Evolutionary conservation across 2,113 vertebrate species (phyloP), one percentile per base, ranked within the genome.

Genomic region (Ibidorhyncha struthersii): DNA sequence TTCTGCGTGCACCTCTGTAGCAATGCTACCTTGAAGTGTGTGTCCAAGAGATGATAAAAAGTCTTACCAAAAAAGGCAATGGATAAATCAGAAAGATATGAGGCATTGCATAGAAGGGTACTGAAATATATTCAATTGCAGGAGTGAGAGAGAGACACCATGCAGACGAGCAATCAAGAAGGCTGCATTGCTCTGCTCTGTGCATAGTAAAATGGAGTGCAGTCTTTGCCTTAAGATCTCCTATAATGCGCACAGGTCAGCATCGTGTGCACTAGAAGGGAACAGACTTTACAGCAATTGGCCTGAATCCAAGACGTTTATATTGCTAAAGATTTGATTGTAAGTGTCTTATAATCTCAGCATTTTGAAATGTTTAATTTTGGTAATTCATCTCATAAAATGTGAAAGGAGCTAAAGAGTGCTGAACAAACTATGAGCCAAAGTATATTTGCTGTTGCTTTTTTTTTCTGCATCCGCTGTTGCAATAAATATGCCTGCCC

Each of bases 291-390:
- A 67, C 53, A 92, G 56, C 19, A 72, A 61, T 45, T 86, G 76
- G 82, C 49, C 45, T 30, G 41, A 87, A 87, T 61, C 61, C 53
- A 95, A 82, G 13, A 71, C 65, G 72, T 92, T 82, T 62, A 11
- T 61, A 76, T 72, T 79, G 47, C 69, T 93, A 30, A 91, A 95
- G 27, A 72, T 92, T 65, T 91, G 40, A 87, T 93, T 81, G 8
- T n/a, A 93, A 92, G 62, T 70, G 45, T 85, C 74, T 40, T 82
- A 72, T 82, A 89, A 80, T 82, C 72, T 72, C 47, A 79, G 83
- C 56, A 66, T 91, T 96, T 94, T 87, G 58, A 95, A 92, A 94
- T 53, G 30, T 90, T 89, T 85, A 32, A 89, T 95, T 93, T 97
- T 91, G 77, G 73, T 87, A 94, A 92, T 93, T 85, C 3, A 1